A percentile compares a stretch with the other conserved stretches of the same genome.
Evolutionary conservation across 2,888 invertebrate species (phyloP).

Genomic region (Oscheius sp.): DNA sequence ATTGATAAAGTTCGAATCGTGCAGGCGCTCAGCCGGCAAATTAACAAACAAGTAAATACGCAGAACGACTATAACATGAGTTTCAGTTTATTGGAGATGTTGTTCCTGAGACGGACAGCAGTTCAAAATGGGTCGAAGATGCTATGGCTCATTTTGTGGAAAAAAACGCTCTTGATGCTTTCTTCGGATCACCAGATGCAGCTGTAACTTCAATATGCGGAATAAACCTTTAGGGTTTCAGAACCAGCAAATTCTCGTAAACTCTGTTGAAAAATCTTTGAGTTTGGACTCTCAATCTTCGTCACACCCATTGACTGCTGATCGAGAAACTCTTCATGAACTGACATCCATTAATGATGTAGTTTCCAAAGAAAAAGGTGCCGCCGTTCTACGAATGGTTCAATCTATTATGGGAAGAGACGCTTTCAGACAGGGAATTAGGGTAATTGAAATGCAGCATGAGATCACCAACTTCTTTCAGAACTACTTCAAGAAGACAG

Average conservation of each 20-base stretch:
- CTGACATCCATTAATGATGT: slow-evolving; percentile 88
- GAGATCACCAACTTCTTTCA: slow-evolving; percentile 12
- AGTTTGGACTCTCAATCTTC: slow-evolving; percentile 83
- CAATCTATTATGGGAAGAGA: slow-evolving; percentile 65
- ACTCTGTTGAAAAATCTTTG: slow-evolving; percentile 45
- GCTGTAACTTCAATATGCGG: not conserved
- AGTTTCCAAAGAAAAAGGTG: slow-evolving; percentile 86
- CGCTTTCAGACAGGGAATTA: slow-evolving; percentile 66
- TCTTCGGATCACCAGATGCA: slow-evolving; percentile 26
- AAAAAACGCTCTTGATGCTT: slow-evolving; percentile 41
- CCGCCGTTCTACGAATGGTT: slow-evolving; percentile 68
- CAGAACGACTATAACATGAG: not conserved
- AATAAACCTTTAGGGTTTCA: slow-evolving; percentile 16
- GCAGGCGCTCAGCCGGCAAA: slow-evolving; percentile 87
- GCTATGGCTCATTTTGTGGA: slow-evolving; percentile 58
- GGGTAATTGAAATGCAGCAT: slow-evolving; percentile 45
- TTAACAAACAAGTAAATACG: slow-evolving; percentile 82
- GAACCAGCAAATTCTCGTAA: slow-evolving; percentile 45
- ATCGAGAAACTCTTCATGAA: slow-evolving; percentile 87
- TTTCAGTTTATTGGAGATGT: slow-evolving; percentile 67
- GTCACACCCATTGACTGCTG: slow-evolving; percentile 86
- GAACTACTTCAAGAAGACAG: slow-evolving; percentile 36
- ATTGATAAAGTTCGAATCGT: slow-evolving; percentile 84
- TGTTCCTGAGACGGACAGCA: slow-evolving; percentile 69
- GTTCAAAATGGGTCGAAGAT: slow-evolving; percentile 70